phyloP scores from a whole-genome alignment of 2,113 vertebrate species.

The Gasterosteus aculeatus region DNA sequence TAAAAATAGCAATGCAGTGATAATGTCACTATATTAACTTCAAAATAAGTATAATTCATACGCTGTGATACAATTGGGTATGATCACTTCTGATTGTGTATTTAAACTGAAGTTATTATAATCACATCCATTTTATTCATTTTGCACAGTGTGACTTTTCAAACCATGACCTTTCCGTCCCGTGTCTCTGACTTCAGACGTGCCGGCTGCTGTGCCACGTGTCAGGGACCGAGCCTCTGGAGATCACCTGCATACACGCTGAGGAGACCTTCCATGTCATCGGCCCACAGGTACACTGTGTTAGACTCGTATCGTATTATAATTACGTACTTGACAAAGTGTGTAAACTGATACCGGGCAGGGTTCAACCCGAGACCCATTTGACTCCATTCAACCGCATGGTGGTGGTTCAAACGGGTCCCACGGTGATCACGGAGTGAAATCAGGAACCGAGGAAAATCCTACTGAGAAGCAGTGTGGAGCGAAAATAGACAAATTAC shows the following conservation, averaged over 20 bases:
- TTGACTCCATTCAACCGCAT: conserved; percentile 16
- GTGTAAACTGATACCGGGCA: neutral
- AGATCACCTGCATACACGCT: conserved; percentile 96
- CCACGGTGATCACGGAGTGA: conserved; percentile 1
- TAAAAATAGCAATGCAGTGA: neutral
- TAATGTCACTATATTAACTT: too few species aligned
- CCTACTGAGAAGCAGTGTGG: neutral
- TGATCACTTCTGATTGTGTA: neutral
- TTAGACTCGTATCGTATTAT: neutral
- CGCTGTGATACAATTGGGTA: neutral
- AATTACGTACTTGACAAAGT: neutral
- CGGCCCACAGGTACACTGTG: conserved; percentile 90
- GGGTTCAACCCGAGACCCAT: neutral
- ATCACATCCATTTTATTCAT: neutral
- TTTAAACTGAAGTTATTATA: too few species aligned
- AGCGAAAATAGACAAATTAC: conserved; percentile 38
- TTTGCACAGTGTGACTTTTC: neutral
- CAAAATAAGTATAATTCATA: neutral
- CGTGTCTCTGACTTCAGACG: conserved; percentile 76
- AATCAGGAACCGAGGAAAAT: conserved; percentile 20
- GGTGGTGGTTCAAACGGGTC: neutral
- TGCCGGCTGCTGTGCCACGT: conserved; percentile 93
- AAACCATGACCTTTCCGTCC: neutral
- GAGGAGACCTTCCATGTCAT: conserved; percentile 98
- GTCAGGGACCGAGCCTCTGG: conserved; percentile 94